phyloP scores from a whole-genome alignment of 2,797 vertebrate genomes.

The Iguana delicatissima region DNA sequence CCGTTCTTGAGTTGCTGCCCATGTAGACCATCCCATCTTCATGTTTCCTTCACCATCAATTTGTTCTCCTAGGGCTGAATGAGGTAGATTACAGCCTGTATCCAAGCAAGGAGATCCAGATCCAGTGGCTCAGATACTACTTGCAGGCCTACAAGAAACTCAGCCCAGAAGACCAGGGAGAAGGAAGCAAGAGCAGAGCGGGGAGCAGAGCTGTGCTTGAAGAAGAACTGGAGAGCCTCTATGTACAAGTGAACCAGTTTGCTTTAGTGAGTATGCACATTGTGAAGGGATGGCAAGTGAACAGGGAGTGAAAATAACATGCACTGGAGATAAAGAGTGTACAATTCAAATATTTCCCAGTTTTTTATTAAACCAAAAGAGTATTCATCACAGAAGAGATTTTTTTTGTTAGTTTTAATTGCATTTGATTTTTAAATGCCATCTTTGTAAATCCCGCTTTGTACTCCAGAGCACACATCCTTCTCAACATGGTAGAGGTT shows the following conservation, averaged over 20 bases:
- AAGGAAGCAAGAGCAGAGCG: conserved; percentile 66
- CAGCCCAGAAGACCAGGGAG: conserved; percentile 84
- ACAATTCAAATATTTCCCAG: neutral
- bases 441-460: neutral
- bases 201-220: conserved; percentile 80
- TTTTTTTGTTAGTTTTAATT: neutral
- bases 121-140: conserved; percentile 92
- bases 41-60: neutral
- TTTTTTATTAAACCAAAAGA: neutral
- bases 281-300: neutral
- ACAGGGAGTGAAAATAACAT: neutral
- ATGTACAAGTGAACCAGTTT: conserved; percentile 97
- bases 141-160: conserved; percentile 90
- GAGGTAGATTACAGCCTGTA: conserved; percentile 90
- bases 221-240: conserved; percentile 90
- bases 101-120: conserved; percentile 88
- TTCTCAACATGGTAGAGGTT: neutral
- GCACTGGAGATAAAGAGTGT: neutral
- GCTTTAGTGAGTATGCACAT: conserved; percentile 87
- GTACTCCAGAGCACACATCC: too few relatives aligned
- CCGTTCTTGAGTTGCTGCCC: accelerated
- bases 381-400: neutral
- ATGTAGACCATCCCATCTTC: neutral
- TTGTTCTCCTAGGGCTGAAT: conserved; percentile 85
- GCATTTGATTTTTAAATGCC: neutral